Conservation (phyloP, 2,797 vertebrate genomes). For the Sylvia borin region DNA sequence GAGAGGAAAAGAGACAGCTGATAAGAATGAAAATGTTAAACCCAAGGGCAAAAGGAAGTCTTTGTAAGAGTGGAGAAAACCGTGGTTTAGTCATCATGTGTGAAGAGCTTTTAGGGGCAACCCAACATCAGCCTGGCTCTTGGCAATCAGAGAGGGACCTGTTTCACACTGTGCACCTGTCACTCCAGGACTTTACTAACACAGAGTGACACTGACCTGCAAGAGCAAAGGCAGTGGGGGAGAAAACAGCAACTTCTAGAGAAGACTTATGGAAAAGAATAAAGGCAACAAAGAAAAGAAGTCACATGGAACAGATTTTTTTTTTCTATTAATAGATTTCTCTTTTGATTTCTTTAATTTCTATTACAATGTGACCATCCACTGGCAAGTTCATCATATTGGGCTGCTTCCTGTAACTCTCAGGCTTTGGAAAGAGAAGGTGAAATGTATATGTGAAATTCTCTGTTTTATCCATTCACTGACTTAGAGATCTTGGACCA, state of each 20-base stretch:
- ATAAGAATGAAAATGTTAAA: not conserved
- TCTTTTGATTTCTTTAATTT: not conserved
- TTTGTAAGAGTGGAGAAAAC: not conserved
- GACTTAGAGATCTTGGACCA: not conserved
- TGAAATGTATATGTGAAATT: not conserved
- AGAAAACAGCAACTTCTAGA: not conserved
- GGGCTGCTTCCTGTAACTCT: not conserved
- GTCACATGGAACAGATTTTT: no score
- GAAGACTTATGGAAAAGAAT: not conserved
- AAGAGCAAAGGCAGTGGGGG: not conserved
- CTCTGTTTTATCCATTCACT: not conserved
- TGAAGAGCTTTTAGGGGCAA: not conserved
- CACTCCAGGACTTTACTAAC: not conserved
- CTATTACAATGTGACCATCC: not conserved
- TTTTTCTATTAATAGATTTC: not conserved
- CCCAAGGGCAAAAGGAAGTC: not conserved
- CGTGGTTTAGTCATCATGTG: not conserved
- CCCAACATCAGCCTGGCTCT: not conserved
- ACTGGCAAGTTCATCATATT: not conserved
- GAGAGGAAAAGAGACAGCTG: not conserved
- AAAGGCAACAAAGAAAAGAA: not conserved
- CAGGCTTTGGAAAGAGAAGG: not conserved
- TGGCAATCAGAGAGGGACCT: not conserved
- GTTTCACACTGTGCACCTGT: fast-evolving
- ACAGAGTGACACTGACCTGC: not conserved